Conservation (phyloP, 2,888 invertebrate genomes). For the Melanargia galathea region DNA sequence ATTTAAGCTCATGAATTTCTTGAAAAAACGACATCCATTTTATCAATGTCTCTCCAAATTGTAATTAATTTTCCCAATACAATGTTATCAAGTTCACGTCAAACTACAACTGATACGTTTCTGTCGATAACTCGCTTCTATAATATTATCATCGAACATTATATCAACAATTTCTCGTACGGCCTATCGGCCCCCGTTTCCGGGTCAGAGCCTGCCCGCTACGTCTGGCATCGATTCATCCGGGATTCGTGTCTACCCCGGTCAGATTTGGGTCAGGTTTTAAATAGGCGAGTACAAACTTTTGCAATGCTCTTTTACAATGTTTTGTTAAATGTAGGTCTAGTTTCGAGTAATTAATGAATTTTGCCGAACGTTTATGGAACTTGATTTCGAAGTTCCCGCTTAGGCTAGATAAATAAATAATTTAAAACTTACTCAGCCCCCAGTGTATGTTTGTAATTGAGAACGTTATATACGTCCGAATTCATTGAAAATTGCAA, state of each 20-base stretch:
- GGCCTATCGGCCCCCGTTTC: conserved; percentile 11
- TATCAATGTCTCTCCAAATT: neutral
- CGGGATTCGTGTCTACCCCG: conserved; percentile 17
- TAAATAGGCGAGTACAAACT: neutral
- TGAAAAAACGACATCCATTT: neutral
- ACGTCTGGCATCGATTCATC: conserved; percentile 20
- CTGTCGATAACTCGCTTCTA: neutral
- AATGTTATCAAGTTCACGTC: neutral
- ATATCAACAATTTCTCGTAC: neutral
- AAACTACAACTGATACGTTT: neutral
- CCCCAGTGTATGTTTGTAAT: too few relatives aligned
- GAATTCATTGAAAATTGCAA: too few relatives aligned
- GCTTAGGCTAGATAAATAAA: too few relatives aligned
- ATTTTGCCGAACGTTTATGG: neutral
- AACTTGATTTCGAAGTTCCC: too few relatives aligned
- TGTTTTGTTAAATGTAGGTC: neutral
- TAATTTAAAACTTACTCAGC: too few relatives aligned
- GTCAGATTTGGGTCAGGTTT: conserved; percentile 26
- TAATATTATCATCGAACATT: neutral
- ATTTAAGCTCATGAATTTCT: too few relatives aligned
- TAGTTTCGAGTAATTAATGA: neutral
- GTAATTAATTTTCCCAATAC: neutral
- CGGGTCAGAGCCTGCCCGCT: conserved; percentile 1
- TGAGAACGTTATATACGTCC: too few relatives aligned
- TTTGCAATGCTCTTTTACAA: neutral